Evolutionary conservation across 2,888 invertebrate species (phyloP).

Genomic region (Clanis bilineata): DNA sequence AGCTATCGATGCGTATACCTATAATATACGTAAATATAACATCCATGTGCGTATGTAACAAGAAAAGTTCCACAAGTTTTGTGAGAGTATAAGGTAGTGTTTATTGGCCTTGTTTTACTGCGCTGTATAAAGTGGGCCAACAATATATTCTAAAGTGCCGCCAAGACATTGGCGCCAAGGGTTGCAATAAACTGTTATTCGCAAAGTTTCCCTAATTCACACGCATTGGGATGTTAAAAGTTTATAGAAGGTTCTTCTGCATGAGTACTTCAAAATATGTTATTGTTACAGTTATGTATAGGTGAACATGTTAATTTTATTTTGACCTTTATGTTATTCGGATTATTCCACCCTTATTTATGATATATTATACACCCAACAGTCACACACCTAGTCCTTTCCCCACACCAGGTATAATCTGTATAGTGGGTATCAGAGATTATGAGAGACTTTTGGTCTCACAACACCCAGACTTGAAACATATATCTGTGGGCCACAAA

Average conservation of each 20-base stretch:
- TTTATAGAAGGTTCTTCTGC: not conserved
- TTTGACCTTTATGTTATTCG: too few relatives aligned
- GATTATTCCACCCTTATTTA: too few relatives aligned
- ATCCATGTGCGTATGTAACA: not conserved
- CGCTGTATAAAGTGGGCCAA: not conserved
- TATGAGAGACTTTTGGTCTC: too few relatives aligned
- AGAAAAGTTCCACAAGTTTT: not conserved
- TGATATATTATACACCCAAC: too few relatives aligned
- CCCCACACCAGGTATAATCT: too few relatives aligned
- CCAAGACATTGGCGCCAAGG: not conserved
- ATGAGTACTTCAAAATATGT: not conserved
- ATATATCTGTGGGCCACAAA: too few relatives aligned
- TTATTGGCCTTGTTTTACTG: slow-evolving; percentile 10
- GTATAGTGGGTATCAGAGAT: too few relatives aligned
- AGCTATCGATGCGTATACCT: too few relatives aligned
- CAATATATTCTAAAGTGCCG: slow-evolving; percentile 9
- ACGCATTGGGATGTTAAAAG: slow-evolving; percentile 15
- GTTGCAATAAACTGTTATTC: slow-evolving; percentile 8
- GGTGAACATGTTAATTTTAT: too few relatives aligned
- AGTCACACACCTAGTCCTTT: too few relatives aligned
- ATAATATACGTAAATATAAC: not conserved
- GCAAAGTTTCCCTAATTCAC: slow-evolving; percentile 1
- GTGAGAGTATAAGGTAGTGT: not conserved
- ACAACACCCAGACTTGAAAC: too few relatives aligned
- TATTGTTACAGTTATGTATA: not conserved